A percentile compares a stretch with the other conserved stretches of the same genome.
Conservation (phyloP, 2,113 vertebrate species). For the Chaetops frenatus region DNA sequence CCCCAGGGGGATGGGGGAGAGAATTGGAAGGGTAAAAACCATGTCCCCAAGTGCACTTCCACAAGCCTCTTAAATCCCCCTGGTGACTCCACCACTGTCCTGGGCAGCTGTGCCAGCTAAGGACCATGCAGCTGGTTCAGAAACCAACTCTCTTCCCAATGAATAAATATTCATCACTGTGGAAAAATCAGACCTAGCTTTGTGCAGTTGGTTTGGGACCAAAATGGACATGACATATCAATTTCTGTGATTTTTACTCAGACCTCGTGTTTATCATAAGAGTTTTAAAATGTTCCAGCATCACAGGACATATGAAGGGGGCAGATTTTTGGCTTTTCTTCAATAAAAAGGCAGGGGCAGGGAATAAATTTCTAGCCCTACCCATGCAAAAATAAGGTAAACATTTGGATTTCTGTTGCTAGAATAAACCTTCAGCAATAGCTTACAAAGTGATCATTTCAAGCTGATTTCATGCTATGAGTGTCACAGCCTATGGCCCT, state of each 20-base stretch:
- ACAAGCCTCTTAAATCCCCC: not conserved
- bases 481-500: not conserved
- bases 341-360: not conserved
- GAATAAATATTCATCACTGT: not conserved
- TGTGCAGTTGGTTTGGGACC: not conserved
- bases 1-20: rapidly evolving
- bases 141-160: not conserved
- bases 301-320: not conserved
- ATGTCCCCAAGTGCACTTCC: not conserved
- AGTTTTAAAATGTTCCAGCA: not conserved
- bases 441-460: not conserved
- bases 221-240: not conserved
- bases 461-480: not conserved
- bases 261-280: not conserved
- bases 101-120: not conserved
- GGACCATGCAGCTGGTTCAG: rapidly evolving
- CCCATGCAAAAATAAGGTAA: not conserved
- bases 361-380: not conserved
- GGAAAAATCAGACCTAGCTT: not conserved
- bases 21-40: not conserved
- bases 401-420: not conserved
- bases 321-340: not conserved
- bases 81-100: not conserved
- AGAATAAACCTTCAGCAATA: not conserved
- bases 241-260: not conserved